A percentile compares a stretch with the other conserved stretches of the same genome.
These are phyloP conservation scores for Acanthosepion lycidas DNA, from an alignment of 2,888 invertebrate species.

Conservation along the genomic window DNA sequence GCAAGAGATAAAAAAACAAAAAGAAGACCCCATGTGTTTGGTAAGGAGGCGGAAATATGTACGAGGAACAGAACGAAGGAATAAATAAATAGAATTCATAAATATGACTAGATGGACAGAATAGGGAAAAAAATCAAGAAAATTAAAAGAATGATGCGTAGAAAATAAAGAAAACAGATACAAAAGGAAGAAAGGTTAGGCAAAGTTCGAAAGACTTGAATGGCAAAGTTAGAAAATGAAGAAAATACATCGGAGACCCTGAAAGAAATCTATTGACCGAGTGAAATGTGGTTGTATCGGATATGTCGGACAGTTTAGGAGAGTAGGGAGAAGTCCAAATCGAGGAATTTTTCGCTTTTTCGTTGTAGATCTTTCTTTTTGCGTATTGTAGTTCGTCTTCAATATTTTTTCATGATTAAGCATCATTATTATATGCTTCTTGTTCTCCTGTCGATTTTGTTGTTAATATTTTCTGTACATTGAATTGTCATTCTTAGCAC, in stretches of 20 bases:
- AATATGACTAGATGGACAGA: not conserved
- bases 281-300: not conserved
- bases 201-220: not conserved
- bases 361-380: not conserved
- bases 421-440: not conserved
- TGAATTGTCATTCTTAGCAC: not conserved
- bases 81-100: not conserved
- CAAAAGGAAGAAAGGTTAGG: not conserved
- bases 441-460: not conserved
- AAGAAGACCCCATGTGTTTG: not conserved
- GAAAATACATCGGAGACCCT: not conserved
- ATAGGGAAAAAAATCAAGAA: not conserved
- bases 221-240: not conserved
- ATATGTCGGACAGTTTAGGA: not conserved
- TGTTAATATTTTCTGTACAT: not conserved
- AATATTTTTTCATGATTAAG: too few relatives aligned
- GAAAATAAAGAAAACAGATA: not conserved
- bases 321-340: not conserved
- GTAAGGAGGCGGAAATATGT: not conserved
- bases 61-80: not conserved
- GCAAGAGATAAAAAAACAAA: not conserved
- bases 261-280: conserved; percentile 18
- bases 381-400: not conserved
- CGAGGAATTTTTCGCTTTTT: not conserved
- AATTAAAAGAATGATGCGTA: not conserved